Conservation (phyloP, 2,888 invertebrate genomes). For the Micropterix aruncella region DNA sequence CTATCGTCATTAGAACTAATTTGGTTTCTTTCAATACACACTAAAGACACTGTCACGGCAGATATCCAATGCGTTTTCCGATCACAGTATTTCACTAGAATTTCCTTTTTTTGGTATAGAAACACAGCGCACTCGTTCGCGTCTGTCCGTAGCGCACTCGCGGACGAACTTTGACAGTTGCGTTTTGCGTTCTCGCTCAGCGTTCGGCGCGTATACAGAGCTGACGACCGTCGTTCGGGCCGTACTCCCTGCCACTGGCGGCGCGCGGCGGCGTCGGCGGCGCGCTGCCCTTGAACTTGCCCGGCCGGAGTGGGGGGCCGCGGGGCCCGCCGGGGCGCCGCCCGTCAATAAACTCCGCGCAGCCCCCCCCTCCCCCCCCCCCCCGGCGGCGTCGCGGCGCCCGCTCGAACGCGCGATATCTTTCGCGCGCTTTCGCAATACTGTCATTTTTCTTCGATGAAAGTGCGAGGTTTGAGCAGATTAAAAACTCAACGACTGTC, state of each 20-base stretch:
- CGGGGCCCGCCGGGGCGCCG: slow-evolving; percentile 25
- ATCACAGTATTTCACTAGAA: slow-evolving; percentile 12
- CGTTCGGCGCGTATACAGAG: slow-evolving; percentile 35
- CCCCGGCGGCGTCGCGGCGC: slow-evolving; percentile 15
- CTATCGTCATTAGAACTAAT: slow-evolving; percentile 31
- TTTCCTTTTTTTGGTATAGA: slow-evolving; percentile 1
- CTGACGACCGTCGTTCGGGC: slow-evolving; percentile 42
- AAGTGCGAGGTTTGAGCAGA: too few species aligned
- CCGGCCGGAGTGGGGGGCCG: slow-evolving; percentile 28
- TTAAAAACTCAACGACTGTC: too few species aligned
- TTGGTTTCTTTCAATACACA: slow-evolving; percentile 11
- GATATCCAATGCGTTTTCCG: slow-evolving; percentile 29
- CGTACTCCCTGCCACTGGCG: slow-evolving; percentile 43
- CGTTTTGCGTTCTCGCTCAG: slow-evolving; percentile 22
- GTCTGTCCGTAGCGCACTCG: slow-evolving; percentile 21
- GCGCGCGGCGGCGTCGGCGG: slow-evolving; percentile 33
- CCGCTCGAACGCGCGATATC: slow-evolving; percentile 12
- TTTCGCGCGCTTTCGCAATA: slow-evolving; percentile 6
- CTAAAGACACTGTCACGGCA: slow-evolving; percentile 28
- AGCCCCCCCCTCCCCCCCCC: slow-evolving; percentile 25
- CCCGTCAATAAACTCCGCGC: slow-evolving; percentile 37
- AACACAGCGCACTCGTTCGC: slow-evolving; percentile 12
- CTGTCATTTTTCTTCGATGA: slow-evolving; percentile 5
- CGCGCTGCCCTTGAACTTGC: slow-evolving; percentile 46
- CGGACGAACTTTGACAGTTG: slow-evolving; percentile 17